phyloP scores from a whole-genome alignment of 2,888 invertebrate species.

The Heliconius ethilla region DNA sequence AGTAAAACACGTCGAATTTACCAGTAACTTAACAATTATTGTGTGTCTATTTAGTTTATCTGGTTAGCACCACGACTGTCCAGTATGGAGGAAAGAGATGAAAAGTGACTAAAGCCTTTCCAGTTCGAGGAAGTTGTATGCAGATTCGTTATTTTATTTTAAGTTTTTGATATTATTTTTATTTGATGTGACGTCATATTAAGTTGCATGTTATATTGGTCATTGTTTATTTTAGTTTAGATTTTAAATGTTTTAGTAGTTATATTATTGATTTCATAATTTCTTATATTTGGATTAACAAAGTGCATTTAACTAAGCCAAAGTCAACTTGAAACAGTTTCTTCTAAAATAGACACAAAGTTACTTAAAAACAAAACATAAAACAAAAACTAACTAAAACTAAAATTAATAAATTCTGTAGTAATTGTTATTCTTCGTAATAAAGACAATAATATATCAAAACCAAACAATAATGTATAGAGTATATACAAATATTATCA shows the following conservation, averaged over 20 bases:
- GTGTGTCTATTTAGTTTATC: conserved; percentile 43
- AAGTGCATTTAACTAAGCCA: no score
- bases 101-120: conserved; percentile 62
- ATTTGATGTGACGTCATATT: not conserved
- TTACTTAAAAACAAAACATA: not conserved
- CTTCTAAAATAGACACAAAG: not conserved
- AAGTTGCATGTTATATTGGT: not conserved
- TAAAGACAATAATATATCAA: not conserved
- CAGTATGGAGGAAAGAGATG: conserved; percentile 67
- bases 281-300: not conserved
- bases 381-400: not conserved
- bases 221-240: not conserved
- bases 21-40: conserved; percentile 25
- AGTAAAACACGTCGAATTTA: conserved; percentile 47
- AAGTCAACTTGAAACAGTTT: no score
- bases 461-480: not conserved
- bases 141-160: conserved; percentile 37
- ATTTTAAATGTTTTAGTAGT: not conserved
- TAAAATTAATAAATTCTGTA: not conserved
- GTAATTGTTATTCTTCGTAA: not conserved
- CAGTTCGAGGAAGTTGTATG: conserved; percentile 49
- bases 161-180: not conserved
- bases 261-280: not conserved
- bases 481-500: conserved; percentile 7
- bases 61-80: conserved; percentile 55